phyloP scores from a whole-genome alignment of 2,113 vertebrate genomes.

The Dicaeum eximium region DNA sequence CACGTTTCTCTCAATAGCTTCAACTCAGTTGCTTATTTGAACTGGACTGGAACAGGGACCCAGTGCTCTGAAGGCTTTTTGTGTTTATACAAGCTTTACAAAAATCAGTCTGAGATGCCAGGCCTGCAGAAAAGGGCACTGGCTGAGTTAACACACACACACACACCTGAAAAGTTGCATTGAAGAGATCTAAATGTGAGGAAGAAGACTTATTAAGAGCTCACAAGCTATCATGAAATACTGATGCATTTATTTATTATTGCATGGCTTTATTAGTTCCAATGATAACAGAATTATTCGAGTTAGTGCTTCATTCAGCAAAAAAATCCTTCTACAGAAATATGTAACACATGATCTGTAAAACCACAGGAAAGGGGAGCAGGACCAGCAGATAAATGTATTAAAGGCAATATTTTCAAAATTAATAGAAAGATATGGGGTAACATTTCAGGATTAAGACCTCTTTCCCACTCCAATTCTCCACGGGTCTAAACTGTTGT shows the following conservation, averaged over 20 bases:
- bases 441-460: background rate
- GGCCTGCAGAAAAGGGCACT: background rate
- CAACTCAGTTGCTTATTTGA: background rate
- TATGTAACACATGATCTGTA: background rate
- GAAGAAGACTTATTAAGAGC: background rate
- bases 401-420: background rate
- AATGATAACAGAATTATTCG: background rate
- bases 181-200: background rate
- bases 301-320: background rate
- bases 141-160: background rate
- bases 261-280: background rate
- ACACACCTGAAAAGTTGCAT: background rate
- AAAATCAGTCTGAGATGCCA: background rate
- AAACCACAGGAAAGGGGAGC: background rate
- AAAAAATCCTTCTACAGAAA: background rate
- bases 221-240: background rate
- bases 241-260: background rate
- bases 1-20: background rate
- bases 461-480: background rate
- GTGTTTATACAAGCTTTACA: background rate
- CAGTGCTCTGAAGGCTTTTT: background rate
- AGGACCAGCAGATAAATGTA: background rate
- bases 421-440: background rate
- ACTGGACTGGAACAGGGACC: background rate
- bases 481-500: background rate